These are phyloP conservation scores for Copidosoma floridanum DNA, from an alignment of 1,140 invertebrate genomes.

Conservation along the genomic window DNA sequence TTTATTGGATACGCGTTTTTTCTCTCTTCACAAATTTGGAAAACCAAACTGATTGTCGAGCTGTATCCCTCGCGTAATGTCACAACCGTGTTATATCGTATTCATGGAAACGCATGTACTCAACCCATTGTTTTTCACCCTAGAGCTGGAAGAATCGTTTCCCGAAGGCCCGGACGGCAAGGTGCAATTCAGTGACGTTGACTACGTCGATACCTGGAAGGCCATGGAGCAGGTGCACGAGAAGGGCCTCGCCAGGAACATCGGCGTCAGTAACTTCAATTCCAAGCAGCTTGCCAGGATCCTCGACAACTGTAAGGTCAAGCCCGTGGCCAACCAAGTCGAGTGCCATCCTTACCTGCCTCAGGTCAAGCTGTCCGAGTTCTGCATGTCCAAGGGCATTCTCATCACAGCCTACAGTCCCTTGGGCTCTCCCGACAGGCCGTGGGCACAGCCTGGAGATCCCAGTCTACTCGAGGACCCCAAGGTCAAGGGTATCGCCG, in stretches of 20 bases:
- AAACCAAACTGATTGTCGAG: too few species aligned
- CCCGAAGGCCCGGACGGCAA: slow-evolving; percentile 53
- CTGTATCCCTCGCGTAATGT: too few species aligned
- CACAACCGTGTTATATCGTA: too few species aligned
- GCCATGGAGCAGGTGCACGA: slow-evolving; percentile 72
- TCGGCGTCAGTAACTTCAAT: slow-evolving; percentile 90
- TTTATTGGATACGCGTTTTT: too few species aligned
- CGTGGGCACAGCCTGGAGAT: slow-evolving; percentile 71
- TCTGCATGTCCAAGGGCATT: slow-evolving; percentile 64
- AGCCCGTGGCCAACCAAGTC: slow-evolving; percentile 78
- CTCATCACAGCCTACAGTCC: slow-evolving; percentile 72
- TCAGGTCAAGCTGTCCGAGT: slow-evolving; percentile 65
- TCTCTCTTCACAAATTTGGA: too few species aligned
- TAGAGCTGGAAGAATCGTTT: slow-evolving; percentile 40
- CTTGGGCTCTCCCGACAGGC: slow-evolving; percentile 63
- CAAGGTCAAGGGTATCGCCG: slow-evolving; percentile 62
- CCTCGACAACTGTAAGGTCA: slow-evolving; percentile 64
- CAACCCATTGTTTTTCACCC: too few species aligned
- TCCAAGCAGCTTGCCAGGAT: slow-evolving; percentile 72
- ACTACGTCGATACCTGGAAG: slow-evolving; percentile 71
- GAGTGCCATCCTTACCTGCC: slow-evolving; percentile 76
- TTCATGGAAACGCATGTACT: too few species aligned
- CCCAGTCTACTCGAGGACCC: slow-evolving; percentile 66
- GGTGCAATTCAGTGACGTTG: slow-evolving; percentile 51
- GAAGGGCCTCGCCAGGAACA: slow-evolving; percentile 70